A percentile compares a stretch with the other conserved stretches of the same genome.
phyloP scores from a whole-genome alignment of 1,140 invertebrate genomes.

The Kradibia gibbosae region DNA sequence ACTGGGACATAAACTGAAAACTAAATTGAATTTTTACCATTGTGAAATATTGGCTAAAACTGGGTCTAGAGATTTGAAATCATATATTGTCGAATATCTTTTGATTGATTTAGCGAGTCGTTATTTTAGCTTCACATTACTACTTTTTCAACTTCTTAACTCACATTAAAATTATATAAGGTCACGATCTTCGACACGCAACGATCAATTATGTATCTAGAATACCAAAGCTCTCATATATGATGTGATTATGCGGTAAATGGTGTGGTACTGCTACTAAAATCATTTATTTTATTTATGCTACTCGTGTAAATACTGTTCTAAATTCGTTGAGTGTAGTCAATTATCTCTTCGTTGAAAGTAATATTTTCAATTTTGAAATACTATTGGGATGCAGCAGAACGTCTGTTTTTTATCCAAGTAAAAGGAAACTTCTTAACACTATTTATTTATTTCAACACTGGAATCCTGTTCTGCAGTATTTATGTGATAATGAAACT shows the following conservation, averaged over 20 bases:
- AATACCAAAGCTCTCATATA: not conserved
- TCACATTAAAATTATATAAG: not conserved
- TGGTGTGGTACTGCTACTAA: not conserved
- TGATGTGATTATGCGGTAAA: not conserved
- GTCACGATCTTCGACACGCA: not conserved
- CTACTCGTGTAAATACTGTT: not conserved
- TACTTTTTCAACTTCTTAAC: not conserved
- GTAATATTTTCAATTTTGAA: not conserved
- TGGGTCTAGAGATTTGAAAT: no score
- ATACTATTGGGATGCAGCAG: not conserved
- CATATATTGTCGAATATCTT: no score
- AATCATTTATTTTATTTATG: not conserved
- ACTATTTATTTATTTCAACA: not conserved
- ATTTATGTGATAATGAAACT: no score
- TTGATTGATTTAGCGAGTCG: no score
- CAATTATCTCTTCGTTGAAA: not conserved
- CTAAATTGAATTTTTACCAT: no score
- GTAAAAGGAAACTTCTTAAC: not conserved
- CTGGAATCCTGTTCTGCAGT: no score
- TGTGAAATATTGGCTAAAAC: no score
- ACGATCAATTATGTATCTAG: not conserved
- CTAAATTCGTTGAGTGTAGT: not conserved
- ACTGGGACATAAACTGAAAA: no score
- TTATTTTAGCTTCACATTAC: not conserved
- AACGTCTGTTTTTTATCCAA: not conserved